Evolutionary conservation across 2,113 vertebrate species (phyloP), one percentile per base, ranked within the genome.

Genomic region (Hemiprocne comata): DNA sequence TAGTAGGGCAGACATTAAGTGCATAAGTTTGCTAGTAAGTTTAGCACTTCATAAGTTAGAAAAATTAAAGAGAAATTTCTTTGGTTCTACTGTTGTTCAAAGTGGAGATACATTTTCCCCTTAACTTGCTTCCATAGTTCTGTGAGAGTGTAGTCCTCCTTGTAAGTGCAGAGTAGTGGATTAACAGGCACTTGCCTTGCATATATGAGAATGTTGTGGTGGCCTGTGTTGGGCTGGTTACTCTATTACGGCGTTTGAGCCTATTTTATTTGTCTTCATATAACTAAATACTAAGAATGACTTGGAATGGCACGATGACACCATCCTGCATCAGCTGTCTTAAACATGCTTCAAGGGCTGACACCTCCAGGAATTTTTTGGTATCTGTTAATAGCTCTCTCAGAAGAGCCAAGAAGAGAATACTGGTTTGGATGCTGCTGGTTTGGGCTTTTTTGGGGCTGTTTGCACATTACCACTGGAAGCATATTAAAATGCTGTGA

Each of bases 251-350:
- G 83, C 92, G 8, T 89, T 76, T 89, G 90, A 75, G 18, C 51
- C 70, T 85, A n/a, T 96, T 93, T 96, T 90, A 50, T 93, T 78
- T 78, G 84, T 71, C 38, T 57, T 75, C 20, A 48, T 92, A 46
- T 72, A 94, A 92, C 89, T 79, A 93, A 95, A 87, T 69, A 54
- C 36, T 61, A 78, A 87, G 76, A 89, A 89, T 81, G 54, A 73
- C 46, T 92, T 88, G 66, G 73, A 54, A 84, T 78, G 79, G 70
- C 53, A 92, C 4, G 4, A 42, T 76, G 90, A 77, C 76, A 75
- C 61, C 93, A 88, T 87, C 31, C 80, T 90, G 93, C 73, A 86
- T 92, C 80, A 26, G 79, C 73, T 87, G 13, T 65, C 50, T 72
- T 71, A 79, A 93, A 89, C 57, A 57, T 29, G 73, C 54, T 92